phyloP scores from a whole-genome alignment of 35 echinoderm and acorn worm genomes.

The Anneissia japonica region DNA sequence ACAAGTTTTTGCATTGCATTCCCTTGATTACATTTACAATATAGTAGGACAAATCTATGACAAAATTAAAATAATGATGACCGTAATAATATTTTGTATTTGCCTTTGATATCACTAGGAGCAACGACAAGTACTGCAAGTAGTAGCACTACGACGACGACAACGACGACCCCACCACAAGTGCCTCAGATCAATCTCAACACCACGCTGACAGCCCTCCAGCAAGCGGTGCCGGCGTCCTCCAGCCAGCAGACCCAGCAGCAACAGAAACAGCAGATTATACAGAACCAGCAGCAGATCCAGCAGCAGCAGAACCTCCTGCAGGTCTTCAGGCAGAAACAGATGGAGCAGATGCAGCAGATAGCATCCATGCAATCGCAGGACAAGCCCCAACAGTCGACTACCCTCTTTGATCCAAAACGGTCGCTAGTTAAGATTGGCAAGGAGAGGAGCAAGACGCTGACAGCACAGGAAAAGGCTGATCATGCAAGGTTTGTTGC shows the following conservation, averaged over 20 bases:
- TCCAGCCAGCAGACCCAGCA: background rate
- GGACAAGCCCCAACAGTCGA: background rate
- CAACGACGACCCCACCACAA: background rate
- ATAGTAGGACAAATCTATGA: no score
- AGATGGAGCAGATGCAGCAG: background rate
- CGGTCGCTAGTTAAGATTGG: background rate
- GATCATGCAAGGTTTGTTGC: conserved; percentile 50
- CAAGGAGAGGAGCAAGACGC: background rate
- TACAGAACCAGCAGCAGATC: conserved; percentile 27
- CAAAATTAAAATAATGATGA: no score
- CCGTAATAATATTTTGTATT: no score
- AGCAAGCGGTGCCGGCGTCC: conserved; percentile 16
- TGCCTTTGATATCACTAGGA: no score
- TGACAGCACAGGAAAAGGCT: conserved; percentile 21
- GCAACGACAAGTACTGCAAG: conserved; percentile 10
- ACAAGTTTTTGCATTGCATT: no score
- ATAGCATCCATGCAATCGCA: conserved; percentile 4
- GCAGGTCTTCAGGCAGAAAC: background rate
- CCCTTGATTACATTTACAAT: no score
- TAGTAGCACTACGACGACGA: background rate
- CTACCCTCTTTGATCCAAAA: conserved; percentile 18
- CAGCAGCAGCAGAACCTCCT: conserved; percentile 1
- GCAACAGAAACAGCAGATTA: conserved; percentile 29
- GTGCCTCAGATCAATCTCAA: conserved; percentile 44
- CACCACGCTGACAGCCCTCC: conserved; percentile 48